phyloP scores from a whole-genome alignment of 1,140 invertebrate genomes.

The Drosophila athabasca region DNA sequence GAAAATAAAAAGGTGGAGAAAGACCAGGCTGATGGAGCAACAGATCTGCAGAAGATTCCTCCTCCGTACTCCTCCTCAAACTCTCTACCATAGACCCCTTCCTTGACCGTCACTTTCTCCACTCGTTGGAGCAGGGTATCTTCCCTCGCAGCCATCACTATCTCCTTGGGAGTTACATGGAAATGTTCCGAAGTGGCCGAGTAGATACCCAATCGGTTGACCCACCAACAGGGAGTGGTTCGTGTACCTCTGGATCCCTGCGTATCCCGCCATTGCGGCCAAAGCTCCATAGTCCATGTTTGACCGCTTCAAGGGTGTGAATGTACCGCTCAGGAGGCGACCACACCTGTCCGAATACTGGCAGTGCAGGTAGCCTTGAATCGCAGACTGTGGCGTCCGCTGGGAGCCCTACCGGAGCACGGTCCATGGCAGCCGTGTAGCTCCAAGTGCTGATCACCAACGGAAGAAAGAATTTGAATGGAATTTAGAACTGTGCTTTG shows the following conservation, averaged over 20 bases:
- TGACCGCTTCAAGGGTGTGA: conserved; percentile 9
- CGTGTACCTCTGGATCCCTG: conserved; percentile 4
- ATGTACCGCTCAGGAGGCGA: conserved; percentile 7
- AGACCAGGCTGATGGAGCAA: background rate
- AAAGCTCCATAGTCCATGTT: conserved; percentile 11
- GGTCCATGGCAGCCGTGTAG: conserved; percentile 36
- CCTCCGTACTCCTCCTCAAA: background rate
- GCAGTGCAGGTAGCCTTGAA: conserved; percentile 30
- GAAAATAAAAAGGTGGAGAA: background rate
- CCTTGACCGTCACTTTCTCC: background rate
- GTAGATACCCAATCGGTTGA: conserved; percentile 23
- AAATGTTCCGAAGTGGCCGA: conserved; percentile 1
- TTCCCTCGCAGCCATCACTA: background rate
- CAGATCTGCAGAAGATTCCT: conserved; percentile 6
- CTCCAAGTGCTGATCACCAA: conserved; percentile 41
- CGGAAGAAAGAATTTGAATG: background rate
- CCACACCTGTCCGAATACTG: conserved; percentile 17
- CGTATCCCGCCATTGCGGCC: conserved; percentile 9
- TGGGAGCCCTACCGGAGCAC: conserved; percentile 2
- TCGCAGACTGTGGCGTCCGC: conserved; percentile 26
- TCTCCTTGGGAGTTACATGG: conserved; percentile 1
- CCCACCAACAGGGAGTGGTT: conserved; percentile 24
- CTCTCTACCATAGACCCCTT: background rate
- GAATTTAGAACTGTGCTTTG: too few relatives aligned
- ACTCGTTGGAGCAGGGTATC: background rate